phyloP scores from a whole-genome alignment of 2,113 vertebrate genomes.

The Rhinichthys klamathensis region DNA sequence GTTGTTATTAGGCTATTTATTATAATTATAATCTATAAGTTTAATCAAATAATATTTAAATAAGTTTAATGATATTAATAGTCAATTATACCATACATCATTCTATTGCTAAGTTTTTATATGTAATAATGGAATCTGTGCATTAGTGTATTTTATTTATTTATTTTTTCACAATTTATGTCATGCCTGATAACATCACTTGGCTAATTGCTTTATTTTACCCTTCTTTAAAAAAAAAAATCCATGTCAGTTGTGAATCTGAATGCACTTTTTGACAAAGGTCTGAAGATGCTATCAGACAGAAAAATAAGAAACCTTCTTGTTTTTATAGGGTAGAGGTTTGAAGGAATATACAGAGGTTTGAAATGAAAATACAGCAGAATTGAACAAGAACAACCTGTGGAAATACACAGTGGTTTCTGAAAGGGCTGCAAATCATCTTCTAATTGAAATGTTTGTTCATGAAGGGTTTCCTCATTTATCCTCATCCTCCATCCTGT shows the following conservation, averaged over 20 bases:
- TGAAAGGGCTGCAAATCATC: background rate
- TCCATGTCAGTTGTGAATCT: background rate
- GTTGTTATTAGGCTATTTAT: too few relatives aligned
- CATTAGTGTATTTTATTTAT: background rate
- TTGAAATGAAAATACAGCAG: background rate
- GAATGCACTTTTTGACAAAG: background rate
- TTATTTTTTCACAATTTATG: background rate
- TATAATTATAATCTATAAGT: background rate
- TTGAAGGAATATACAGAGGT: background rate
- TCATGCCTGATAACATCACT: background rate
- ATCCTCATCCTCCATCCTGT: constrained; percentile 15
- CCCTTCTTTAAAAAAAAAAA: too few relatives aligned
- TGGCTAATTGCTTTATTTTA: background rate
- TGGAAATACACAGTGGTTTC: background rate
- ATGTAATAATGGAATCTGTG: background rate
- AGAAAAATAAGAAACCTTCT: background rate
- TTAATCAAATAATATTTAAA: background rate
- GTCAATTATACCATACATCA: background rate
- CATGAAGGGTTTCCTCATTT: background rate
- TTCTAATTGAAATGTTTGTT: constrained; percentile 20
- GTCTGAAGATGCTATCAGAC: background rate
- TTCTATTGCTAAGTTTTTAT: background rate
- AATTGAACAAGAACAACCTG: background rate
- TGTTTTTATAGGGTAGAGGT: background rate
- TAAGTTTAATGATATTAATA: background rate